Base-by-base conservation (phyloP, 2,797 vertebrate genomes). In the Nyctibius grandis region DNA sequence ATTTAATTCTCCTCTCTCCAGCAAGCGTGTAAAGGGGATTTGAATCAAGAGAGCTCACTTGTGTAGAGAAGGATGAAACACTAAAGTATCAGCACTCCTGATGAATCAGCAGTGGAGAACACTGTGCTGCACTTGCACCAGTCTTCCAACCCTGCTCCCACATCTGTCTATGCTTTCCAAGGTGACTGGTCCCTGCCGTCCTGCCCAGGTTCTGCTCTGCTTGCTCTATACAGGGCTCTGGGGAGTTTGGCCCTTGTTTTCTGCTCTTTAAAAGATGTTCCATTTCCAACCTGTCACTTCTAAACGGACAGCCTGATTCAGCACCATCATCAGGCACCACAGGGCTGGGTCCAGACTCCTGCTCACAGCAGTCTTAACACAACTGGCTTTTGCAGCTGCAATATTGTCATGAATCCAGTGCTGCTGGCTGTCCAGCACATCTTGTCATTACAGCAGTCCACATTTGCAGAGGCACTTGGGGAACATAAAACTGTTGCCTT, bases 401-500 rank as follows among this genome's bases (percentile, higher is more conserved):
- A 3, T 13, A 1, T 15, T 59, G n/a, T 11, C 0, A 6, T 36
- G 45, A 47, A 33, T 18, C 6, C 48, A 21, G 26, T 29, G 44
- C 54, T 63, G 25, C 61, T 63, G 48, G 22, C n/a, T 73, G 36
- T 31, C 22, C 59, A 33, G 29, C 33, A 12, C 13, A 14, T 48
- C 42, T 42, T 47, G 48, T 64, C 23, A 15, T 51, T 47, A 28
- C 38, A 63, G 50, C 25, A 29, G 44, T 33, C 54, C 36, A 15
- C 33, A 3, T 40, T 23, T 44, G 21, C 45, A 59, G 31, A 76
- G 53, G 14, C 18, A 9, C 20, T 64, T 0, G 2, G 23, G 44
- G 36, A 72, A 19, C 31, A 31, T 13, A 44, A 68, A 86, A 22
- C 26, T 17, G 29, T 33, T 51, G 48, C 48, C 28, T 78, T 74